Conservation (phyloP, 2,113 vertebrate species). For the Panthera leo region DNA sequence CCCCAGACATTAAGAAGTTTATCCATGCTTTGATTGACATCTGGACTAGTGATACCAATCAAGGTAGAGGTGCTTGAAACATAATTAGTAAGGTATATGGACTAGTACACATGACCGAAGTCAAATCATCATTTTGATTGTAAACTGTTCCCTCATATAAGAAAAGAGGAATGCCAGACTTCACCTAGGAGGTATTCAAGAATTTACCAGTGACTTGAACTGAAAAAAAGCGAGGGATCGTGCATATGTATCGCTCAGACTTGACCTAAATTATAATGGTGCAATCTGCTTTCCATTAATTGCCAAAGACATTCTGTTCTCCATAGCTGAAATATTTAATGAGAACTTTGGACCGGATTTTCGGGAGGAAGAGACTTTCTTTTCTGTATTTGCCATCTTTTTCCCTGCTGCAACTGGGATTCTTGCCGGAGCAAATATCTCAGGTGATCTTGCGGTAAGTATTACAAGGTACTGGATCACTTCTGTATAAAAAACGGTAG, state of each 20-base stretch:
- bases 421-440: constrained; percentile 98
- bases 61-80: not conserved
- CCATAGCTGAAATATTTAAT: constrained; percentile 91
- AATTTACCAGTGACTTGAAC: not conserved
- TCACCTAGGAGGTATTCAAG: not conserved
- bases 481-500: not conserved
- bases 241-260: not conserved
- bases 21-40: not conserved
- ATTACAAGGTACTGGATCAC: not conserved
- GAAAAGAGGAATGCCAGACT: not conserved
- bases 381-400: constrained; percentile 98
- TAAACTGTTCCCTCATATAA: not conserved
- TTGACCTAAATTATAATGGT: not conserved
- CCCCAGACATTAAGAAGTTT: not conserved
- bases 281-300: constrained; percentile 3
- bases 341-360: constrained; percentile 98
- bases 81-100: not conserved
- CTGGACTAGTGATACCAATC: not conserved
- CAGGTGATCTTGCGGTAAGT: constrained; percentile 98
- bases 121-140: constrained; percentile 16
- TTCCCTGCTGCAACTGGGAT: constrained; percentile 99
- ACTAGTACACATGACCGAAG: not conserved
- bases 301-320: constrained; percentile 54
- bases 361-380: constrained; percentile 90
- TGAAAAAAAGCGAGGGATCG: not conserved